A percentile compares a stretch with the other conserved stretches of the same genome.
phyloP scores from a whole-genome alignment of 2,113 vertebrate genomes.

The Sander vitreus region DNA sequence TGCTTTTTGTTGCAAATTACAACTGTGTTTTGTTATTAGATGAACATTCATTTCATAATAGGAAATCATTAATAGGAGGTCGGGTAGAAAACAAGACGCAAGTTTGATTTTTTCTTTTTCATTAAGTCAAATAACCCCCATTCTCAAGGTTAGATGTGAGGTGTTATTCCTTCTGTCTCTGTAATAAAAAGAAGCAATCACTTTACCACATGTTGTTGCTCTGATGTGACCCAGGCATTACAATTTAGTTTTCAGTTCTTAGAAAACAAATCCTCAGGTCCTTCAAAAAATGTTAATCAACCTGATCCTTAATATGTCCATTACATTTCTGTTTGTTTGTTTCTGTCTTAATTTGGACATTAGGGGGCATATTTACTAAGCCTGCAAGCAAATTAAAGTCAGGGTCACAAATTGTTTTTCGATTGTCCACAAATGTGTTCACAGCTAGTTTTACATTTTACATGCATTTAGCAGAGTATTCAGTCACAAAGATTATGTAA shows the following conservation, averaged over 20 bases:
- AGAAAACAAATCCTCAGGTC: background rate
- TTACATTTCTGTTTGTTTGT: background rate
- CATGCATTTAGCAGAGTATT: background rate
- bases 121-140: background rate
- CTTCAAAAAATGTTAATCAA: constrained; percentile 3
- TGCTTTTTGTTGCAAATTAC: constrained; percentile 8
- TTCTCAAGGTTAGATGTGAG: background rate
- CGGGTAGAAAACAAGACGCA: background rate
- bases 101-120: background rate
- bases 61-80: background rate
- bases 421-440: background rate
- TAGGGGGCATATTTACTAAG: background rate
- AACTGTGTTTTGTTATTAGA: background rate
- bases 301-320: background rate
- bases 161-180: background rate
- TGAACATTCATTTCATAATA: background rate
- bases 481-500: constrained; percentile 1
- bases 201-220: background rate
- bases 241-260: background rate
- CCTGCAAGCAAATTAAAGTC: background rate
- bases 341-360: too few species aligned
- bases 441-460: background rate
- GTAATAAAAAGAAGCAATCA: background rate
- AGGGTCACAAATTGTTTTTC: background rate
- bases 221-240: background rate